phyloP scores from a whole-genome alignment of 2,113 vertebrate species.

The Salminus brasiliensis region DNA sequence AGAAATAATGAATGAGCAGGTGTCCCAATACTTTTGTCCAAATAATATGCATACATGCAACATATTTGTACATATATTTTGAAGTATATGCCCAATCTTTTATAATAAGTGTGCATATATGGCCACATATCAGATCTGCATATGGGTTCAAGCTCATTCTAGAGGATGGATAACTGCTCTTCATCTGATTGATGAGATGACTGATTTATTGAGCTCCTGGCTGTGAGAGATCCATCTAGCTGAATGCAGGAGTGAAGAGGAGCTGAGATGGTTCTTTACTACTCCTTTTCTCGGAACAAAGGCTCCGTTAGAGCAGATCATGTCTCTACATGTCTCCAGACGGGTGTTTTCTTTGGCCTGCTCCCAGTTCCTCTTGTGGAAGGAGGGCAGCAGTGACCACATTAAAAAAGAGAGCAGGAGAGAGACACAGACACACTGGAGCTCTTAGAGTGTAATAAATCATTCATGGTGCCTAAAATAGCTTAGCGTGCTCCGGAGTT shows the following conservation, averaged over 20 bases:
- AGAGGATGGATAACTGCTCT: slow-evolving; percentile 1
- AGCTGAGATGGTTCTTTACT: slow-evolving; percentile 45
- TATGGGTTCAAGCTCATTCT: background rate
- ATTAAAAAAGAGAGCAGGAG: background rate
- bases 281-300: slow-evolving; percentile 47
- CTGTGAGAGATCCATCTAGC: slow-evolving; percentile 40
- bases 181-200: slow-evolving; percentile 40
- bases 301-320: slow-evolving; percentile 43
- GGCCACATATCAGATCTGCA: no score
- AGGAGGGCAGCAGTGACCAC: slow-evolving; percentile 38
- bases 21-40: no score
- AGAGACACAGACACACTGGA: background rate
- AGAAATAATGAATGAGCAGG: no score
- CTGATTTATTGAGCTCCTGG: slow-evolving; percentile 39
- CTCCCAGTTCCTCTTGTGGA: slow-evolving; percentile 42
- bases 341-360: slow-evolving; percentile 48
- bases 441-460: slow-evolving; percentile 44
- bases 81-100: no score
- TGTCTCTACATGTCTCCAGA: slow-evolving; percentile 55
- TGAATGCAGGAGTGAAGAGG: slow-evolving; percentile 35
- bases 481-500: background rate
- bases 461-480: slow-evolving; percentile 36
- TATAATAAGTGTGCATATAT: no score
- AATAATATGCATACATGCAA: no score
- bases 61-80: no score